These are phyloP conservation scores for Zaprionus tsacasi DNA, from an alignment of 1,140 invertebrate species.

Conservation along the genomic window DNA sequence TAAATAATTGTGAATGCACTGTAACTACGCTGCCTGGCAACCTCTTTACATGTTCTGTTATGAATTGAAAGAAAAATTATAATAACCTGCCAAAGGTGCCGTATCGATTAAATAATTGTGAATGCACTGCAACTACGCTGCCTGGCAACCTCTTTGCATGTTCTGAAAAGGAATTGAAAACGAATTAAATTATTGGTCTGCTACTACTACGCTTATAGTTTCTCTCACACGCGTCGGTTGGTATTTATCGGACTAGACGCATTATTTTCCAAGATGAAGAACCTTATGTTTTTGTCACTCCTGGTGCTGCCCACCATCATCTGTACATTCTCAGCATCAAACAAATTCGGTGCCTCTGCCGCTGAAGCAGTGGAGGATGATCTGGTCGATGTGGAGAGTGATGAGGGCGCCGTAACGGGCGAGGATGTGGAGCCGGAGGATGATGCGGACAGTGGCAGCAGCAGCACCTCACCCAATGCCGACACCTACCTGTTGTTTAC, in stretches of 20 bases:
- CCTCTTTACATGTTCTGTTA: not conserved
- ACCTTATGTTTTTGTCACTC: slow-evolving; percentile 86
- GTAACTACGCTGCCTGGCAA: not conserved
- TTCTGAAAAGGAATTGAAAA: not conserved
- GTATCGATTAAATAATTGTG: slow-evolving; percentile 4
- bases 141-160: not conserved
- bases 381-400: slow-evolving; percentile 89
- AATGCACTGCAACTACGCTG: not conserved
- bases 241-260: slow-evolving; percentile 22
- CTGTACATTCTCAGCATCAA: slow-evolving; percentile 86
- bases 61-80: not conserved
- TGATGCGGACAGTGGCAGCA: slow-evolving; percentile 87
- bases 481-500: slow-evolving; percentile 97
- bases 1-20: not conserved
- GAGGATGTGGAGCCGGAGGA: slow-evolving; percentile 88
- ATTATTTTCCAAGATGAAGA: slow-evolving; percentile 85
- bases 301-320: slow-evolving; percentile 86
- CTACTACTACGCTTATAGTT: slow-evolving; percentile 52
- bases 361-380: slow-evolving; percentile 92
- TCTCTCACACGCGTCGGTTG: slow-evolving; percentile 54
- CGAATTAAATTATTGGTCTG: not conserved
- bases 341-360: slow-evolving; percentile 87
- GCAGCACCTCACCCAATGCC: slow-evolving; percentile 94
- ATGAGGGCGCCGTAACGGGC: slow-evolving; percentile 87
- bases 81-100: not conserved